These are phyloP conservation scores for Rhamnusium bicolor DNA, from an alignment of 2,888 invertebrate genomes.

Conservation along the genomic window DNA sequence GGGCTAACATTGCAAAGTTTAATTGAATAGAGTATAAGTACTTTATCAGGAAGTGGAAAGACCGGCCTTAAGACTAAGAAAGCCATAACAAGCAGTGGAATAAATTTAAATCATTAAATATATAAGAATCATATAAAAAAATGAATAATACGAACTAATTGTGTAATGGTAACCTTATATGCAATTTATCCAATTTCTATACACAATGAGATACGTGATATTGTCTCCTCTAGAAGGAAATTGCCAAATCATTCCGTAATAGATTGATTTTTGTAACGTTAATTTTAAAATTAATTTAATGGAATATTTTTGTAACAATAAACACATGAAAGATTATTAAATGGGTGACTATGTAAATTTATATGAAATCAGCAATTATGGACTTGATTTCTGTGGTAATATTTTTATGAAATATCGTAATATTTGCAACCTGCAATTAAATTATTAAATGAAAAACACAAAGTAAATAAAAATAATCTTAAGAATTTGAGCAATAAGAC, in stretches of 20 bases:
- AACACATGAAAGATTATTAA: constrained; percentile 2
- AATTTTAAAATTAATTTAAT: neutral
- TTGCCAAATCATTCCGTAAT: neutral
- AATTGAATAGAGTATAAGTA: too few relatives aligned
- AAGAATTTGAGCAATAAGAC: neutral
- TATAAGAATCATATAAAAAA: too few relatives aligned
- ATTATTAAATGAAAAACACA: neutral
- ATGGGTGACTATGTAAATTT: neutral
- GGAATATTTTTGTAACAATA: neutral
- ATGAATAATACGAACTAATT: neutral
- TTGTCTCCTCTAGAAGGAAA: neutral
- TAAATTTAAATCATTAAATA: too few relatives aligned
- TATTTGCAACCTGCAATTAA: neutral
- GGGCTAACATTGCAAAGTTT: too few relatives aligned
- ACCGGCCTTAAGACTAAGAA: too few relatives aligned
- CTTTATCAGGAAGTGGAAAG: too few relatives aligned
- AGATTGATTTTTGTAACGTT: neutral
- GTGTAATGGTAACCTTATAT: neutral
- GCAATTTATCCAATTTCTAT: neutral
- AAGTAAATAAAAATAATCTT: neutral
- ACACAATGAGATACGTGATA: neutral
- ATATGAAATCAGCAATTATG: neutral
- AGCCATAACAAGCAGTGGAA: too few relatives aligned
- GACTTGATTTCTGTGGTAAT: neutral
- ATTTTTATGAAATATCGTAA: neutral